Evolutionary conservation across 35 echinoderm and acorn worm genomes (phyloP), one percentile per base, ranked within the genome.

Genomic region (Strongylocentrotus purpuratus): DNA sequence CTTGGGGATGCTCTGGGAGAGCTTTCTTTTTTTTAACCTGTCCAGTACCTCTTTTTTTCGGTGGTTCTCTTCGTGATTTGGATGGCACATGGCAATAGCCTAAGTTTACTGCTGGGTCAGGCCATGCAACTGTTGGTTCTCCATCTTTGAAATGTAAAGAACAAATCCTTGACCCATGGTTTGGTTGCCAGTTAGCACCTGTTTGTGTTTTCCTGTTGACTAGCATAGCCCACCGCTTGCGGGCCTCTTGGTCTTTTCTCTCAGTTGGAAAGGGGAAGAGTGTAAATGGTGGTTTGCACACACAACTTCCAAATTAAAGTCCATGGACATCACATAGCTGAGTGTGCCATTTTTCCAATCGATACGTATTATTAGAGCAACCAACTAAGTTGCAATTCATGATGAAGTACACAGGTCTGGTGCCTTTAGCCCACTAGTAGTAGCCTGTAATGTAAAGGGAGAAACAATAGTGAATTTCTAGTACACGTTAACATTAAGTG

Each of bases 251-350:
- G 92, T 96, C 93, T 48, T 92, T 94, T 47, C 31, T 94, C 47
- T 94, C 93, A 88, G 97, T 95, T 41, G 93, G 95, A 32, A 97
- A 97, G n/a, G 97, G 93, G 33, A 94, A 94, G 10, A 97, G 95
- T 86, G 78, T 90, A 92, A 96, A 96, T 45, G 95, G 97, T 86
- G 97, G 97, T 50, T 90, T 71, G 46, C 94, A 97, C 14, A 92
- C 95, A 94, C 97, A 97, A 87, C 92, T 89, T 46, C 95, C 97
- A 46, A 87, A 87, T 4, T 85, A 32, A 32, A 92, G 61, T 46
- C 88, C 94, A 92, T 97, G 97, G 11, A 92, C 95, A 47, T 90
- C 85, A 95, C 95, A 97, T 4, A 90, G 31, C 33, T 92, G 47
- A 0, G 85, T 17, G 8, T 95, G 92, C 97, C 97, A 97, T 55